Evolutionary conservation across 30 jellyfish, hydroid and myxozoan species (phyloP), one percentile per base, ranked within the genome.

Genomic region (Turritopsis dohrnii): DNA sequence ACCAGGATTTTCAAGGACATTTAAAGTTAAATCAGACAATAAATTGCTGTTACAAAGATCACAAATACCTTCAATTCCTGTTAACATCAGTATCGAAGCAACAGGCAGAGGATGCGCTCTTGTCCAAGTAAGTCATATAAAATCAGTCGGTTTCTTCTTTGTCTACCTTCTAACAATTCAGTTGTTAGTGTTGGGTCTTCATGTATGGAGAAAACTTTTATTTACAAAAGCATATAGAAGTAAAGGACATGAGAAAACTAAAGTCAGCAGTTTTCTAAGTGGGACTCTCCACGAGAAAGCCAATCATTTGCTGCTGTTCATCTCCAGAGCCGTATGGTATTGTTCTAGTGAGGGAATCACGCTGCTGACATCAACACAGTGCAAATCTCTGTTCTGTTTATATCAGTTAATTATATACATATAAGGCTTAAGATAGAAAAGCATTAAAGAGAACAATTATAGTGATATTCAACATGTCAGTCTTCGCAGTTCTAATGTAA

Each of bases 71-170:
- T 20, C 79, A 18, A 31, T 81, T 18, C 88, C 88, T 21, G 28
- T 1, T 1, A 81, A 81, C 27, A 26, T 81, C 24, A 81, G 74
- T n/a, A 65, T 81, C 54, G 28, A n/a, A 65, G 88, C 88, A 53
- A 81, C 88, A 21, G 88, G 88, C 8, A 18, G 28, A n/a, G 88
- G 88, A 9, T 81, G 88, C 53, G 84, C 88, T 81, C 24, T 81
- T 7, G 66, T 65, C n/a, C 88, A 81, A 83, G 88, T 81, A 52
- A 52, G 28, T 41, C 5, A 41, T 3, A 5, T n/a, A 41, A 3
- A 5, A 41, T 3, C 60, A 41, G 5, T 41, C 13, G 13, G 5
- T 41, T 41, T n/a, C n/a, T 19, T 7, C 17, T 69, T 69, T 69
- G 28, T 17, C 0, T 69, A 19, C 16, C 19, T 7, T 69, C 77